Evolutionary conservation across 1,140 invertebrate genomes (phyloP), one percentile per base, ranked within the genome.

Genomic region (Drosophila sturtevanti): DNA sequence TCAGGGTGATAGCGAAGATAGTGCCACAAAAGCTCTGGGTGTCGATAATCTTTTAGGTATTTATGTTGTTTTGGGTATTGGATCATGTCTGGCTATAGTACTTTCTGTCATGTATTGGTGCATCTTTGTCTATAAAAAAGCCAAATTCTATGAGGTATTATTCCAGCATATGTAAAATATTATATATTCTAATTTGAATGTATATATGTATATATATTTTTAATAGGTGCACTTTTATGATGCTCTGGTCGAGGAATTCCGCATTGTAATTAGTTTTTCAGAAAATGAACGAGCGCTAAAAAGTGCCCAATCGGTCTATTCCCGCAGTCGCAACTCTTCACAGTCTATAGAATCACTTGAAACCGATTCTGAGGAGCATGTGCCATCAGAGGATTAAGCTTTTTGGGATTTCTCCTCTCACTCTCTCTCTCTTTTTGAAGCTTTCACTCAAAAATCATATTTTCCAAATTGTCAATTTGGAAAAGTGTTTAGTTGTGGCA

Each of bases 31-130:
- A 0, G 14, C 37, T 38, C 81, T 95, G 18, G 92, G 91, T 35
- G 72, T 95, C 18, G 92, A 92, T 35, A 95, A 96, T 74, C 94
- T 96, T 0, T 95, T 94, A 59, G 96, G 96, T 11, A 95, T 96
- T 37, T 96, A 95, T 79, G 91, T 95, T 6, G 94, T 96, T 11
- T 90, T 96, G 1, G 91, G 94, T 7, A 92, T 92, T 5, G 94
- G 94, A 0, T 90, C 91, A 6, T 34, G 91, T 7, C 24, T 92
- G 4, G 91, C 92, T 6, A 78, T 92, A 14, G 37, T 92, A 7
- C 86, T 91, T 10, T 92, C 92, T 4, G 78, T 93, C 1, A 34
- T 91, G 1, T 92, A 92, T 22, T 90, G 91, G 89, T 79, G 87
- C 16, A 64, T 72, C 6, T 78, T 90, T 72, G 89, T 92, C 16